Conservation (phyloP, 2,113 vertebrate species). For the Apodemus sylvaticus region DNA sequence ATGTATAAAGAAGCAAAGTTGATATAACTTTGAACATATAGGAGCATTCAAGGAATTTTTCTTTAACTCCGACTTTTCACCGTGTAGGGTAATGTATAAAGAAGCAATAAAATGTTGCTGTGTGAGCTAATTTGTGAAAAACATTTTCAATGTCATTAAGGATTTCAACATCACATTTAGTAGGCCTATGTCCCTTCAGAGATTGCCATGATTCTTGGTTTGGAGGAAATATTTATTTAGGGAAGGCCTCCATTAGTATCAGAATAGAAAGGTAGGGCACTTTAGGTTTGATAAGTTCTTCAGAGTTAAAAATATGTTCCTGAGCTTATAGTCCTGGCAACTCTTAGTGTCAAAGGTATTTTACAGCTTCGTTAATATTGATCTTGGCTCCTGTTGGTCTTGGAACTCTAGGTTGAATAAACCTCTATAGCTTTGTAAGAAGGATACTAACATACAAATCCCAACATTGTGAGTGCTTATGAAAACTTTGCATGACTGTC, state of each 20-base stretch:
- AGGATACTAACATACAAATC: background rate
- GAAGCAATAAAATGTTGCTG: background rate
- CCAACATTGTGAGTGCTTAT: background rate
- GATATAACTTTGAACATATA: background rate
- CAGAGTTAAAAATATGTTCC: rapidly evolving
- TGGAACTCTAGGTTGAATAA: background rate
- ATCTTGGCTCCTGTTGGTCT: background rate
- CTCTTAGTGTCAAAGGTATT: constrained; percentile 73
- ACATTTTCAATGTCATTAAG: background rate
- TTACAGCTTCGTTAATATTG: constrained; percentile 44
- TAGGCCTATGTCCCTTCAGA: background rate
- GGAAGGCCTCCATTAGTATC: background rate
- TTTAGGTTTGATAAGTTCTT: constrained; percentile 32
- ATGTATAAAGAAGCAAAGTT: too few relatives aligned
- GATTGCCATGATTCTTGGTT: background rate
- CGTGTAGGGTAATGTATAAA: background rate
- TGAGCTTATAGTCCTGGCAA: constrained; percentile 55
- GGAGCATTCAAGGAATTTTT: background rate
- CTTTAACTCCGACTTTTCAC: background rate
- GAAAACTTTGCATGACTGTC: background rate
- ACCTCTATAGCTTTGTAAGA: background rate
- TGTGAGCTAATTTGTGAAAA: background rate
- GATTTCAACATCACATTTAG: background rate
- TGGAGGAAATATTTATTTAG: background rate
- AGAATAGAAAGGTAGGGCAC: background rate